Percentiles rank a stretch among this genome's conserved stretches.
Evolutionary conservation across 2,888 invertebrate genomes (phyloP).

Genomic region (Eupsilia transversa): DNA sequence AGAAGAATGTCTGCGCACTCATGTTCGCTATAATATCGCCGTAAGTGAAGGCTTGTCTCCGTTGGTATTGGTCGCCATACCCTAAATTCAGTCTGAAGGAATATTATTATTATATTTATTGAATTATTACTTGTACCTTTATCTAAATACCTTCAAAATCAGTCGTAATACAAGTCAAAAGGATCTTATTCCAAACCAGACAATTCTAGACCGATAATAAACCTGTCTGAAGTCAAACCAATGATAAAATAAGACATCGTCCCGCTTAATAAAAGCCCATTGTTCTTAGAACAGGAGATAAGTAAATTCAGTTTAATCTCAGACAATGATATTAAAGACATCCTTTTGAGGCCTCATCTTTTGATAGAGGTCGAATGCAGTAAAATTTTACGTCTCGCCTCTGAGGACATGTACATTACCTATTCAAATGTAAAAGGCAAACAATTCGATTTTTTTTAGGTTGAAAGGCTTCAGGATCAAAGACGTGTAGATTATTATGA

Average conservation of each 20-base stretch:
- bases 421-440: constrained; percentile 12
- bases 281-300: constrained; percentile 48
- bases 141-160: neutral
- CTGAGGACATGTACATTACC: constrained; percentile 33
- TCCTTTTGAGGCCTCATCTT: constrained; percentile 38
- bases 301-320: constrained; percentile 41
- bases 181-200: constrained; percentile 12
- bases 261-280: constrained; percentile 27
- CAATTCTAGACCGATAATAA: constrained; percentile 23
- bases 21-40: too few species aligned
- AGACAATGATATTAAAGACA: constrained; percentile 42
- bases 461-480: neutral
- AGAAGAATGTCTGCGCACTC: too few species aligned
- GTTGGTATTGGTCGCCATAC: too few species aligned
- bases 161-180: neutral
- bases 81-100: too few species aligned
- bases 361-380: constrained; percentile 29
- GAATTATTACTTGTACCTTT: neutral
- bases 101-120: neutral
- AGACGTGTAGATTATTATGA: neutral
- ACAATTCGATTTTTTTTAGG: neutral
- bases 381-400: constrained; percentile 40
- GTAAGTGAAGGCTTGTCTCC: too few species aligned
- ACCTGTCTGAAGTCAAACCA: constrained; percentile 18
- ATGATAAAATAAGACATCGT: constrained; percentile 36